Base-by-base conservation (phyloP, 2,888 invertebrate species). In the Ophion costatus region DNA sequence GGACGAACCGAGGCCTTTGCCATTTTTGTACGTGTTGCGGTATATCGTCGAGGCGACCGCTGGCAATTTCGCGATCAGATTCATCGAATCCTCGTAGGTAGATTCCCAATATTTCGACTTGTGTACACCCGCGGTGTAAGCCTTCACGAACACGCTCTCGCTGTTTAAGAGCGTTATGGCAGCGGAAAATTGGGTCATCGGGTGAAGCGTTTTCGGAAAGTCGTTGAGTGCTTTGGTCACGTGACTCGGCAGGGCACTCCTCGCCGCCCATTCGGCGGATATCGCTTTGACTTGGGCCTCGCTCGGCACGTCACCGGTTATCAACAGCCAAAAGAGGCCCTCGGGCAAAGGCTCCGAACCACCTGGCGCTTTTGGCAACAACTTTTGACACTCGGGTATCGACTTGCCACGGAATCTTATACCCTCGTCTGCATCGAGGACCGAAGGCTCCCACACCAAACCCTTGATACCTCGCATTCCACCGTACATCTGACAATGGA, bases 401-500 rank as follows among this genome's bases (percentile, higher is more conserved):
- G 98, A 98, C 91, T 97, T 96, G 51, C 98, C 98, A 83, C 99
- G 96, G 96, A 99, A 99, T 87, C 98, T 95, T 94, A 99, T 99
- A 87, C 99, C 99, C 94, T 99, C 98, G 86, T 99, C 98, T 1
- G 98, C 96, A 93, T 99, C 99, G 88, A 99, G 95, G 45, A 98
- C 98, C 17, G 98, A 99, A 0, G 99, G 98, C 94, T 99, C 99
- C 94, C 98, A 98, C 2, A 99, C 98, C 84, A 99, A 95, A 87
- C 98, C 98, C 94, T 98, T 98, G 94, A 99, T 98, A 57, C 98
- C 98, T 91, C 99, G 95, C 99, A 99, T 99, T 74, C 99, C 99
- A 89, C 98, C 98, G 94, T 99, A 97, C 96, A 97, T 96, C 96
- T 96, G 92, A 33, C 3, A 74, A 59, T 56, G 11, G 29, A 51